These are phyloP conservation scores for Dione juno DNA, from an alignment of 2,888 invertebrate species.

Conservation along the genomic window DNA sequence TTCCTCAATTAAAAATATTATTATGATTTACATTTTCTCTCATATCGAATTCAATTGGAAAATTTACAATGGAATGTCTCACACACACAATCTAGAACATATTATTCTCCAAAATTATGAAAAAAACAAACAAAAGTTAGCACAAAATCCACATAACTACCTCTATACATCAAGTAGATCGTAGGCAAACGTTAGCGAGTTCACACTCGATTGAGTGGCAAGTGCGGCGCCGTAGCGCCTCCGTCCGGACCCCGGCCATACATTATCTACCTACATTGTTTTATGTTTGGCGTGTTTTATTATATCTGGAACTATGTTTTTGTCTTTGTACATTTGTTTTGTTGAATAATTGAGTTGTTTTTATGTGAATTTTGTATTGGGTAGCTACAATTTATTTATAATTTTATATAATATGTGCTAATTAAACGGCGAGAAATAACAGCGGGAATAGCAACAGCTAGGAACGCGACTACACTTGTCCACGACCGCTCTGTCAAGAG, in stretches of 20 bases:
- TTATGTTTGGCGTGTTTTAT: conserved; percentile 22
- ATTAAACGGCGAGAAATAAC: too few species aligned
- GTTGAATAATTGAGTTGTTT: not conserved
- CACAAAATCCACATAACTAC: not conserved
- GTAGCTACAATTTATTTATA: too few species aligned
- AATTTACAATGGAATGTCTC: too few species aligned
- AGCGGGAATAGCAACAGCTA: too few species aligned
- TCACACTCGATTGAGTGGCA: conserved; percentile 57
- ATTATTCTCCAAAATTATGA: too few species aligned
- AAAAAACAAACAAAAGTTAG: not conserved
- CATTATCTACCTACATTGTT: conserved; percentile 21
- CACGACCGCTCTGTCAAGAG: too few species aligned
- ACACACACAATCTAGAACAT: too few species aligned
- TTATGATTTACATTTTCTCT: too few species aligned
- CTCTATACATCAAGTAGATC: conserved; percentile 3
- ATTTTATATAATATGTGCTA: too few species aligned
- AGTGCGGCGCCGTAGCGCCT: conserved; percentile 75
- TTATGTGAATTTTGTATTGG: not conserved
- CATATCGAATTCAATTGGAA: too few species aligned
- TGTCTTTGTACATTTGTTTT: not conserved
- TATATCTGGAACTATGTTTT: not conserved
- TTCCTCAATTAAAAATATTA: too few species aligned
- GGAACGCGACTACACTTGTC: too few species aligned
- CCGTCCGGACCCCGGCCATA: conserved; percentile 64
- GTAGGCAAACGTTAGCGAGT: conserved; percentile 47